These are phyloP conservation scores for Branchellion lobata DNA, from an alignment of 2,888 invertebrate species.

Conservation along the genomic window DNA sequence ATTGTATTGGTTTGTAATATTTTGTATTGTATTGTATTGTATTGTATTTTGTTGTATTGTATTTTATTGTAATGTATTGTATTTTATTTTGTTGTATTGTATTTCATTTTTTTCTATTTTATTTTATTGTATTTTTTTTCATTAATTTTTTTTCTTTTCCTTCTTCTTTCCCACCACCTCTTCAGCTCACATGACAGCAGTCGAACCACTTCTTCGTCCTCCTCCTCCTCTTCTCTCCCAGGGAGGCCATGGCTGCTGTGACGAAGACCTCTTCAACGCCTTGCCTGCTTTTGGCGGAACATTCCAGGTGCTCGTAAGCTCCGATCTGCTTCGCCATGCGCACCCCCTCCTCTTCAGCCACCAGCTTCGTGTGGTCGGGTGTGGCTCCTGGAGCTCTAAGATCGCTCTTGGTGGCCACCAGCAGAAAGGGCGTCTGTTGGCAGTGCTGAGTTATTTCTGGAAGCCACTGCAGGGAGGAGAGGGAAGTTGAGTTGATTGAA, in stretches of 20 bases:
- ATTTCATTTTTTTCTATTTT: no score
- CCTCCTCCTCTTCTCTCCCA: constrained; percentile 40
- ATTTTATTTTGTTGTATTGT: no score
- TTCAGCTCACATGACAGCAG: no score
- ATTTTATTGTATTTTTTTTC: no score
- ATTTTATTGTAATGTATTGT: no score
- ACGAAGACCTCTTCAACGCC: constrained; percentile 51
- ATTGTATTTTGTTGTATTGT: no score
- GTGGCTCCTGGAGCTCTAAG: constrained; percentile 36
- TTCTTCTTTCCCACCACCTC: no score
- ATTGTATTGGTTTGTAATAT: no score
- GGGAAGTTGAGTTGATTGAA: no score
- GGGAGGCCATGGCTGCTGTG: constrained; percentile 50
- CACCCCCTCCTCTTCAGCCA: constrained; percentile 8
- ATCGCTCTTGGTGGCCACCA: constrained; percentile 51
- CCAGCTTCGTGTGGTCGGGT: background rate
- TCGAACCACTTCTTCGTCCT: no score
- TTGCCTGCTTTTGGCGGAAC: constrained; percentile 51
- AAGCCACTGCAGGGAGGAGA: constrained; percentile 44
- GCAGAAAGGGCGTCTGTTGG: constrained; percentile 46
- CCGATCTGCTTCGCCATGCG: constrained; percentile 46
- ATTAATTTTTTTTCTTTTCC: no score
- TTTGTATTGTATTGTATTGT: no score
- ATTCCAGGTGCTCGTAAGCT: constrained; percentile 49
- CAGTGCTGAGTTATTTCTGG: constrained; percentile 48